Evolutionary conservation across 2,888 invertebrate species (phyloP), one percentile per base, ranked within the genome.

Genomic region (Tetranychus piercei): DNA sequence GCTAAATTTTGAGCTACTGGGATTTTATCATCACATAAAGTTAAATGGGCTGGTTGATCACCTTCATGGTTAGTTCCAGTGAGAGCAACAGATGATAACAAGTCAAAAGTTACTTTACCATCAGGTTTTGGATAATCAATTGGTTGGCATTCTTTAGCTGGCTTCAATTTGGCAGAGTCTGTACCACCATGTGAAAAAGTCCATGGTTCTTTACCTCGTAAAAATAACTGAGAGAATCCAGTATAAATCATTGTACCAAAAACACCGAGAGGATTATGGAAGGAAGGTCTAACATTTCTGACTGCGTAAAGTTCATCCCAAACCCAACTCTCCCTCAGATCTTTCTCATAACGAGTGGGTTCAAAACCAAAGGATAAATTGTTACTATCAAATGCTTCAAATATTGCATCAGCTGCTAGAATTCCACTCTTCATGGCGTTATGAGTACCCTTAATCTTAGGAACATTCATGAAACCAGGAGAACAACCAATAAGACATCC

Each of bases 361-460:
- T 91, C 89, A 44, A 89, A 85, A 65, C 88, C 88, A 18, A 81
- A 81, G 45, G 79, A 78, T 15, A 77, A 73, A 67, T 80, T 80
- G 55, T 81, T 86, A 73, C 84, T 81, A 74, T 87, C 81, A 43
- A 97, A 86, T 4, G 89, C 87, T 76, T 94, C 92, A 82, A 90
- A 88, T 0, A 90, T 89, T 78, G 92, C 88, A 83, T 99, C 99
- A 0, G 96, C 97, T 0, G 97, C 99, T 70, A 97, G 81, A 89
- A 97, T 95, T 74, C 94, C 92, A 83, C 94, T 94, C 85, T 96
- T 96, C 94, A 99, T 99, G 5, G 99, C 99, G 81, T 93, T 94
- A 82, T 99, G 97, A 0, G 94, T 94, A 76, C 95, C 95, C 83
- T 95, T 95, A 78, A 97, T 91, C 83, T 96, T 90, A 0, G 97